Evolutionary conservation across 2,888 invertebrate genomes (phyloP).

Genomic region (Nomada flava): DNA sequence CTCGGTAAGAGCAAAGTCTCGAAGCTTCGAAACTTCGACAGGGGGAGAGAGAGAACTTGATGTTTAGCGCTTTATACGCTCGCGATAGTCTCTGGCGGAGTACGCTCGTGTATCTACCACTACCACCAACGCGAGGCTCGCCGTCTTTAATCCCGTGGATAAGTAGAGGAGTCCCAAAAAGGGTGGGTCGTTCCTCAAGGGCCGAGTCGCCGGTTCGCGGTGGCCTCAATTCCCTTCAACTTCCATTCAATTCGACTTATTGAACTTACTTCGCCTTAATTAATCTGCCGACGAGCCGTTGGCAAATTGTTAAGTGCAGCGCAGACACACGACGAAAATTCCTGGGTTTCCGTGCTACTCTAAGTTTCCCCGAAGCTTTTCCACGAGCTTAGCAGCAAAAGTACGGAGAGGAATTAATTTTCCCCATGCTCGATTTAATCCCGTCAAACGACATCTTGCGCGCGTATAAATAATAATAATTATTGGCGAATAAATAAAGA

Average conservation of each 20-base stretch:
- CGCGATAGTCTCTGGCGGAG: slow-evolving; percentile 52
- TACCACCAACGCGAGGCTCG: slow-evolving; percentile 22
- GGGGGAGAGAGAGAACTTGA: slow-evolving; percentile 44
- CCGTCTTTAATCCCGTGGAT: slow-evolving; percentile 59
- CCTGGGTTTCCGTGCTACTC: too few relatives aligned
- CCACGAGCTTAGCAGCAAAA: too few relatives aligned
- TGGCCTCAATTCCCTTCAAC: slow-evolving; percentile 7
- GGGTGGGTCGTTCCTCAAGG: slow-evolving; percentile 21
- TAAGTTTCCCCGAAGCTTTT: too few relatives aligned
- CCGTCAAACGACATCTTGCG: too few relatives aligned
- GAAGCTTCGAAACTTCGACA: slow-evolving; percentile 64
- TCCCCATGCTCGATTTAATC: too few relatives aligned
- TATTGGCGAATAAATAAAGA: too few relatives aligned
- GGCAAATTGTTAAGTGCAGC: slow-evolving; percentile 16
- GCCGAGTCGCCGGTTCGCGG: background rate
- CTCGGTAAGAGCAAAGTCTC: slow-evolving; percentile 72
- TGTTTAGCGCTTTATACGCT: slow-evolving; percentile 68
- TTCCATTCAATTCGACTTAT: slow-evolving; percentile 41
- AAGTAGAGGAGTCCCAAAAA: slow-evolving; percentile 33
- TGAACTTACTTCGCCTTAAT: slow-evolving; percentile 32
- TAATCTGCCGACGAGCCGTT: slow-evolving; percentile 35
- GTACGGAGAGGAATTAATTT: too few relatives aligned
- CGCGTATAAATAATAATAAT: too few relatives aligned
- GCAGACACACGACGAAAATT: background rate
- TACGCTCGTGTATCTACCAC: slow-evolving; percentile 32